Conservation (phyloP, 2,113 vertebrate species). For the Alethe castanea region DNA sequence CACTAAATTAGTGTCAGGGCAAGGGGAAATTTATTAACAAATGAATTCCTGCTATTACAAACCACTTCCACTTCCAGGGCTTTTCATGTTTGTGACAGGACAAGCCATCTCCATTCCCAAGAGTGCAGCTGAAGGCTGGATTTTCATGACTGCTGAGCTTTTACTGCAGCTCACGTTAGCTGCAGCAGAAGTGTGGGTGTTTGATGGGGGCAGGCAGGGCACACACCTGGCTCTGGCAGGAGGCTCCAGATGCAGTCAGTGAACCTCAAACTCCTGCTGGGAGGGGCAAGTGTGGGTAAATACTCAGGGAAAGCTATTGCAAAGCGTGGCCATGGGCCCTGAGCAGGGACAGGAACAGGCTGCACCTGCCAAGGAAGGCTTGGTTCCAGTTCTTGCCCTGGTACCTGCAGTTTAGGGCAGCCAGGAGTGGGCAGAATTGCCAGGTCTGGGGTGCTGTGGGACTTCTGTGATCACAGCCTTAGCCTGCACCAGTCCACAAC, state of each 20-base stretch:
- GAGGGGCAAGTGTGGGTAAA: rapidly evolving
- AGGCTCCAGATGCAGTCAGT: not conserved
- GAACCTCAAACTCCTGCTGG: not conserved
- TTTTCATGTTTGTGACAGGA: not conserved
- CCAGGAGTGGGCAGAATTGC: not conserved
- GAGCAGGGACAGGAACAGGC: not conserved
- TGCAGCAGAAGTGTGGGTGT: not conserved
- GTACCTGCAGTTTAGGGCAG: not conserved
- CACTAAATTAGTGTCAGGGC: not conserved
- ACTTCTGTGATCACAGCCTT: not conserved
- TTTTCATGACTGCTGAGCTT: not conserved
- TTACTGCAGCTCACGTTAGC: not conserved
- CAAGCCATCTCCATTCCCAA: not conserved
- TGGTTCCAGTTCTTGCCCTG: not conserved
- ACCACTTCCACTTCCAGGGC: not conserved
- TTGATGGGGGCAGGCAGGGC: not conserved
- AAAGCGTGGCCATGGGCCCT: rapidly evolving
- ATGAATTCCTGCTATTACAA: slow-evolving; percentile 4
- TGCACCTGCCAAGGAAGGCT: not conserved
- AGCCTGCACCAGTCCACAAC: not conserved
- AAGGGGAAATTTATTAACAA: not conserved
- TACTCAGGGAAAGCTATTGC: rapidly evolving
- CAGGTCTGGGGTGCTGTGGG: not conserved
- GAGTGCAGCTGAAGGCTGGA: not conserved
- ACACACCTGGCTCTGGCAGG: not conserved